phyloP scores from a whole-genome alignment of 2,888 invertebrate species.

The Apamea crenata region DNA sequence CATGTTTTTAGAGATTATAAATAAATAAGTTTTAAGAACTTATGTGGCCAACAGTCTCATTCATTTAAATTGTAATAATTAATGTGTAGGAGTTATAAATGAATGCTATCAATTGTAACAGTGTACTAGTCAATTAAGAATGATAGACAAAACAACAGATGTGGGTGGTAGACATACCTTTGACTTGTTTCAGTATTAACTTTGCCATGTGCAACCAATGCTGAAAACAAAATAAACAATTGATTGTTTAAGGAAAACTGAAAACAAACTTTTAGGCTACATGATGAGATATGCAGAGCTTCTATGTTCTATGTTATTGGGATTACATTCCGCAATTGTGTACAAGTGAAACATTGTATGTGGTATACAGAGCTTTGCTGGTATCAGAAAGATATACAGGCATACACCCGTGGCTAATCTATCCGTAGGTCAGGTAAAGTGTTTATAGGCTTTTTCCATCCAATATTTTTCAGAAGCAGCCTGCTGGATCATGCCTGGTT shows the following conservation, averaged over 20 bases:
- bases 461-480: neutral
- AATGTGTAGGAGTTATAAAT: constrained; percentile 23
- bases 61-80: constrained; percentile 6
- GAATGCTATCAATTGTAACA: constrained; percentile 8
- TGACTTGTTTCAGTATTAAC: constrained; percentile 97
- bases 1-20: too few species aligned
- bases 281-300: neutral
- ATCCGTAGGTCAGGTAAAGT: too few species aligned
- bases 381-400: neutral
- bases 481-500: neutral
- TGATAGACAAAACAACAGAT: constrained; percentile 12
- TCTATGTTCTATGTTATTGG: neutral
- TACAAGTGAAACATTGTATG: too few species aligned
- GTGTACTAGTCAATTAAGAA: constrained; percentile 12
- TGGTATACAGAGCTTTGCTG: too few species aligned
- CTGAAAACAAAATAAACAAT: constrained; percentile 89
- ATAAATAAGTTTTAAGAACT: neutral
- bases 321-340: too few species aligned
- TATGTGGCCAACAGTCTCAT: neutral
- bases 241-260: neutral
- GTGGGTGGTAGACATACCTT: constrained; percentile 91
- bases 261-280: neutral
- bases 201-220: constrained; percentile 98
- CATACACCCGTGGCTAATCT: neutral
- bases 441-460: neutral